phyloP scores from a whole-genome alignment of 2,888 invertebrate species.

The Muschampia plurimacula region DNA sequence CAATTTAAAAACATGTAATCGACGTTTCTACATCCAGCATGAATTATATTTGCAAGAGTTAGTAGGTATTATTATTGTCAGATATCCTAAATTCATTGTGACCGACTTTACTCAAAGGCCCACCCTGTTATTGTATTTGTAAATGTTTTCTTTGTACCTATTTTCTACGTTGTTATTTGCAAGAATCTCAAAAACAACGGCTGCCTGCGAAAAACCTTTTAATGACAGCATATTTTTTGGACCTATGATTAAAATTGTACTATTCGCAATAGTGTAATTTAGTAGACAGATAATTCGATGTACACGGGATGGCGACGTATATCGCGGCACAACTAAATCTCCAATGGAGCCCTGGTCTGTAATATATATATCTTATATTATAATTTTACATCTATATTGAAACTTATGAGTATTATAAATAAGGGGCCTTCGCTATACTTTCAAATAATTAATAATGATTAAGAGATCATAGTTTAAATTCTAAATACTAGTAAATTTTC shows the following conservation, averaged over 20 bases:
- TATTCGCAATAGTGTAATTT: constrained; percentile 44
- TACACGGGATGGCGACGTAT: constrained; percentile 12
- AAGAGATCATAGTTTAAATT: constrained; percentile 85
- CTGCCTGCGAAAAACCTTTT: neutral
- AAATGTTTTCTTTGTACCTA: constrained; percentile 15
- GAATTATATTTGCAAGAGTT: constrained; percentile 59
- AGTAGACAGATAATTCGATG: constrained; percentile 37
- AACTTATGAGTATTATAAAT: constrained; percentile 86
- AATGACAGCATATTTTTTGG: constrained; percentile 7
- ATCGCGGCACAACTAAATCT: constrained; percentile 54
- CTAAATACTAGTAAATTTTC: constrained; percentile 76
- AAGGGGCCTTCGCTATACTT: constrained; percentile 72
- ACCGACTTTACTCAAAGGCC: constrained; percentile 58
- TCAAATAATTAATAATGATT: constrained; percentile 85
- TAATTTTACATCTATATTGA: constrained; percentile 70
- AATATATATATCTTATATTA: constrained; percentile 59
- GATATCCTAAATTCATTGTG: constrained; percentile 77
- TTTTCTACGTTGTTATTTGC: neutral
- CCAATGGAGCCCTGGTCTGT: constrained; percentile 53
- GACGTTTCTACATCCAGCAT: constrained; percentile 51
- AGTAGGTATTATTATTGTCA: constrained; percentile 77
- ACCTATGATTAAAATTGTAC: constrained; percentile 69
- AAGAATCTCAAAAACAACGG: neutral
- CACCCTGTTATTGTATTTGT: constrained; percentile 68
- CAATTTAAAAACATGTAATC: constrained; percentile 22